Evolutionary conservation across 2,797 vertebrate genomes (phyloP), one percentile per base, ranked within the genome.

Genomic region (Diglossa cyanea): DNA sequence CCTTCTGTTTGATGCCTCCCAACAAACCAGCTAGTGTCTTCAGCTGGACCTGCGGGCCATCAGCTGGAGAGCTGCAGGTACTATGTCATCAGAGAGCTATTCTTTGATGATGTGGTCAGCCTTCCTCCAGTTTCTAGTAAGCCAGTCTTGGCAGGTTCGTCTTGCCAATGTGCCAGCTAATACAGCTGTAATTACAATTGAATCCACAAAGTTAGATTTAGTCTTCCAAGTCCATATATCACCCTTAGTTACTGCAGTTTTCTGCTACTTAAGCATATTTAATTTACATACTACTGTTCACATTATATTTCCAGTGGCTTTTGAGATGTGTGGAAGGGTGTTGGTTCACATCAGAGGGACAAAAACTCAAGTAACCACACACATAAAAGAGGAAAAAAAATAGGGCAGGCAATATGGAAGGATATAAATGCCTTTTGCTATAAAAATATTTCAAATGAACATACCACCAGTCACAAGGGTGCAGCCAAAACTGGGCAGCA

Each of bases 151-250:
- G 92, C 91, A 97, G 94, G 47, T 96, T 89, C 14, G 7, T 92
- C 92, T 84, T 95, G 86, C 95, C 96, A 95, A 84, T 24, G 55
- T 37, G 90, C 86, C 87, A 83, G 54, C 78, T 96, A 93, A 89
- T 97, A 94, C 96, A 97, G 96, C 94, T 98, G 96, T 91, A 96
- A 94, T 97, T 97, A 94, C 96, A 97, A 97, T 96, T 97, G 91
- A 97, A 97, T 97, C 95, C 94, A 97, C 88, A 95, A 94, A 94
- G 88, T 86, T 89, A 93, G 89, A 90, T 95, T 94, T 91, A 95
- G 92, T 95, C 91, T 96, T 82, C 88, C 88, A 95, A 91, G 73
- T 89, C 94, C 90, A 89, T 97, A 96, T 95, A 94, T 92, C 94
- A 95, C 61, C 82, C 87, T 76, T 91, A 81, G 83, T 96, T 96